Percentiles rank a stretch among this genome's conserved stretches.
These are phyloP conservation scores for Lithodes maja DNA, from an alignment of 2,888 invertebrate species.

Conservation along the genomic window DNA sequence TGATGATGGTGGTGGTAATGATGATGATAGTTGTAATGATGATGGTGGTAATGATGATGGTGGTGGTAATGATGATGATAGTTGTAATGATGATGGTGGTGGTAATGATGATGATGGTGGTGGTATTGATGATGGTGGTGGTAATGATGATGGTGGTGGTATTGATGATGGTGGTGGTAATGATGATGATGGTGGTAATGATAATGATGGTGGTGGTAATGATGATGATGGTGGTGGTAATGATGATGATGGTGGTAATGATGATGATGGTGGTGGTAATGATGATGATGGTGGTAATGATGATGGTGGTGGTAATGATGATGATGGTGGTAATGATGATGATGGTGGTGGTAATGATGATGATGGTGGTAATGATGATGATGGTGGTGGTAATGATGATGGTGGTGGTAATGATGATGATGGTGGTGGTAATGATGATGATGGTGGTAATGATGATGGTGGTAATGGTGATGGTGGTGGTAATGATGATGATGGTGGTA, in stretches of 20 bases:
- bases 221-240: not conserved
- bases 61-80: no score
- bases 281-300: conserved; percentile 13
- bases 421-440: not conserved
- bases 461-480: not conserved
- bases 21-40: no score
- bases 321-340: not conserved
- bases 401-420: not conserved
- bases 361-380: not conserved
- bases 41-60: not conserved
- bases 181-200: not conserved
- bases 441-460: not conserved
- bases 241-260: conserved; percentile 4
- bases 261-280: conserved; percentile 14
- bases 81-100: no score
- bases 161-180: not conserved
- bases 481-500: not conserved
- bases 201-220: not conserved
- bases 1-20: not conserved
- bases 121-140: no score
- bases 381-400: not conserved
- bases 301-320: conserved; percentile 8
- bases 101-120: not conserved
- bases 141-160: no score
- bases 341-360: not conserved